Evolutionary conservation across 2,797 vertebrate genomes (phyloP), one percentile per base, ranked within the genome.

Genomic region (Macroramphosus scolopax): DNA sequence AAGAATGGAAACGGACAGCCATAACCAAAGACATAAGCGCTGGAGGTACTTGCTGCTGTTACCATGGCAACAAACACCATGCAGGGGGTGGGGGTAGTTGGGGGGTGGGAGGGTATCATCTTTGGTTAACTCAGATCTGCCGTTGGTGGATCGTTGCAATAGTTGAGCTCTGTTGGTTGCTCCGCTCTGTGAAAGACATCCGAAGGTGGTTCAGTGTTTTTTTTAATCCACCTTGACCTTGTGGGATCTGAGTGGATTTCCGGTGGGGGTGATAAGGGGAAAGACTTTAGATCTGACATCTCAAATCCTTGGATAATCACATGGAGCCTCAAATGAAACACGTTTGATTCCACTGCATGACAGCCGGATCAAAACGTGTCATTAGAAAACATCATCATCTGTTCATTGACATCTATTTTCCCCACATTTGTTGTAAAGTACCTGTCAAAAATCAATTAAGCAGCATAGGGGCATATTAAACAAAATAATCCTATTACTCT

Each of bases 61-160:
- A 78, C 87, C 75, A 85, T 37, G 77, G 87, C 78, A 87, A 88
- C 87, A 75, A 3, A 22, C 58, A 68, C 70, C 8, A 4, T 78
- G 67, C 3, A 24, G 47, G 51, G 43, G 28, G 51, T 48, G 30
- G 49, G 32, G 61, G n/a, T n/a, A n/a, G n/a, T n/a, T n/a, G n/a
- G n/a, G n/a, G n/a, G n/a, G n/a, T n/a, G n/a, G n/a, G n/a, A n/a
- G n/a, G 63, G 66, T 36, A 69, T 61, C 60, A 73, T 72, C 63
- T 39, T 56, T 5, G 26, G 58, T 68, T 77, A 37, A 54, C 30
- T 63, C 45, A 77, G 69, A 83, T 72, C 82, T 68, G 70, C 63
- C 71, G 62, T 36, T 72, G 68, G 52, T 72, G 68, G 46, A 74
- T 71, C 73, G 66, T 74, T 78, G 75, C 72, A 81, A 70, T 52